These are phyloP conservation scores for Chelidonichthys spinosus DNA, from an alignment of 2,797 vertebrate species.

Conservation along the genomic window DNA sequence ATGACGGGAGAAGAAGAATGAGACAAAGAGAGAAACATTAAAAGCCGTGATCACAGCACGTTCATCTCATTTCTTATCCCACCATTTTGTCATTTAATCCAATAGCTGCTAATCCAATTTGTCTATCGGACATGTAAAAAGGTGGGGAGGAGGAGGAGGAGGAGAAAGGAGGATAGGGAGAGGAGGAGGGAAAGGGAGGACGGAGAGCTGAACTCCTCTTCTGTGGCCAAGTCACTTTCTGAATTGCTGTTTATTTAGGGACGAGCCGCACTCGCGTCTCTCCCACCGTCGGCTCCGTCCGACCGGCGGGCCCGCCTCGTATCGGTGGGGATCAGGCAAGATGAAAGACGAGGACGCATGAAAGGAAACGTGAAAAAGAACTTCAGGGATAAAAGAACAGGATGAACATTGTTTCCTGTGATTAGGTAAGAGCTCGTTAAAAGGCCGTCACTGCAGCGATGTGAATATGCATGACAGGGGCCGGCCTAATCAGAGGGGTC, in stretches of 20 bases:
- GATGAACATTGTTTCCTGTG: slow-evolving; percentile 97
- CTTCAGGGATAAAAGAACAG: slow-evolving; percentile 86
- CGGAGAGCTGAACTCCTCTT: slow-evolving; percentile 70
- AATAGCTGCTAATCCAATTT: slow-evolving; percentile 99
- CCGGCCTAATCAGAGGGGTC: slow-evolving; percentile 92
- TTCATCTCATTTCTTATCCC: slow-evolving; percentile 95
- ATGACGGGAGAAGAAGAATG: slow-evolving; percentile 37
- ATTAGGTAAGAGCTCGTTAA: slow-evolving; percentile 99
- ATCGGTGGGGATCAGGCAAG: slow-evolving; percentile 79
- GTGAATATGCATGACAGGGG: slow-evolving; percentile 98
- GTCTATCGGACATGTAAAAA: slow-evolving; percentile 95
- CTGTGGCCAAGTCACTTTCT: slow-evolving; percentile 90
- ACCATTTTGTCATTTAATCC: slow-evolving; percentile 96
- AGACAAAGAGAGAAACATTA: slow-evolving; percentile 85
- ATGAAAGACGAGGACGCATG: slow-evolving; percentile 71
- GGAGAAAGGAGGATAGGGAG: slow-evolving; percentile 7
- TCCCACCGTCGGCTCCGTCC: slow-evolving; percentile 88
- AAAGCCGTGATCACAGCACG: slow-evolving; percentile 93
- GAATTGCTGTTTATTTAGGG: slow-evolving; percentile 93
- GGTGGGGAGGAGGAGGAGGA: slow-evolving; percentile 49
- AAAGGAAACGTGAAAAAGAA: slow-evolving; percentile 63
- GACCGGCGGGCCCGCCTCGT: slow-evolving; percentile 84
- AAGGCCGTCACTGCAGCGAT: slow-evolving; percentile 92
- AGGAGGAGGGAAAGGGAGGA: slow-evolving; percentile 78
- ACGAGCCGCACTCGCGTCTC: slow-evolving; percentile 86